Evolutionary conservation across 2,113 vertebrate species (phyloP).

Genomic region (Notothenia coriiceps): DNA sequence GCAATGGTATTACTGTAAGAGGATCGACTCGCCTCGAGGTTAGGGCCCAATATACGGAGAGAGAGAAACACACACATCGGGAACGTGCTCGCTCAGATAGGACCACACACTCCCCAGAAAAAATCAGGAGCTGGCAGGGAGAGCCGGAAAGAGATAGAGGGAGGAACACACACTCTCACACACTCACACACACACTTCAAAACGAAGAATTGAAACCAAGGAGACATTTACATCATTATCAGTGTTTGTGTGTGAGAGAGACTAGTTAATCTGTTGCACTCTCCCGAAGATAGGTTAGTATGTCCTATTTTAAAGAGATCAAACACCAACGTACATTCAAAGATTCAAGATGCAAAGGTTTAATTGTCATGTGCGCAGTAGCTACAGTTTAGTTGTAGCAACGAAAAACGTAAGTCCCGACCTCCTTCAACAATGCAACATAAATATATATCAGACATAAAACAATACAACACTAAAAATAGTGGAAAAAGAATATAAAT

Average conservation of each 20-base stretch:
- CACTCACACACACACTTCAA: slow-evolving; percentile 11
- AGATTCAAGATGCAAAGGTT: too few relatives aligned
- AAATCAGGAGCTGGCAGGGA: slow-evolving; percentile 53
- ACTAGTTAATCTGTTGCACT: neutral
- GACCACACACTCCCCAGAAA: slow-evolving; percentile 58
- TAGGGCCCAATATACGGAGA: slow-evolving; percentile 48
- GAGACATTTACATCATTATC: neutral
- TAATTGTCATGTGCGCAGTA: too few relatives aligned
- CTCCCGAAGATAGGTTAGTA: neutral
- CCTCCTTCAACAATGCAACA: too few relatives aligned
- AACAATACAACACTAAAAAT: too few relatives aligned
- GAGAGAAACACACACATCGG: slow-evolving; percentile 58
- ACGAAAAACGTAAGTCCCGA: too few relatives aligned
- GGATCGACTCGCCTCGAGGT: slow-evolving; percentile 78
- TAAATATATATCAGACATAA: too few relatives aligned
- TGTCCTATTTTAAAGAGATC: neutral
- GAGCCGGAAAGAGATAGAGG: neutral
- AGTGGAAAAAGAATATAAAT: too few relatives aligned
- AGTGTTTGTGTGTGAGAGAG: neutral
- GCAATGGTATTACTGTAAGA: slow-evolving; percentile 81
- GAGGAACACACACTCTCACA: slow-evolving; percentile 22
- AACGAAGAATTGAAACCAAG: slow-evolving; percentile 22
- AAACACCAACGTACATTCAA: too few relatives aligned
- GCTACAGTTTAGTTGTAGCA: too few relatives aligned
- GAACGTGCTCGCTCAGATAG: slow-evolving; percentile 61